A percentile compares a stretch with the other conserved stretches of the same genome.
phyloP scores from a whole-genome alignment of 2,888 invertebrate genomes.

The Chaitophorus viminalis region DNA sequence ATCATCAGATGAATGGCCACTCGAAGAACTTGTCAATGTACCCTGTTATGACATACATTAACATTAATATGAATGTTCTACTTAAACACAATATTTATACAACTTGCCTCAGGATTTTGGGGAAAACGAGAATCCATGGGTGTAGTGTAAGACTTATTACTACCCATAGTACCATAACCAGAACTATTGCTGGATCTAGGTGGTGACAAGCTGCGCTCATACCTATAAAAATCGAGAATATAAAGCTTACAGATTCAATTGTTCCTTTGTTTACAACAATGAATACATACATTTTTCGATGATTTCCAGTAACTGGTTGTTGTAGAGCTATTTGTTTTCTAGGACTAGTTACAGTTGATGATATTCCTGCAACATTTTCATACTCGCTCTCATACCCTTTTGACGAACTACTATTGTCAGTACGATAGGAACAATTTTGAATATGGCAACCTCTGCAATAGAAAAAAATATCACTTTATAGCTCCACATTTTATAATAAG shows the following conservation, averaged over 20 bases:
- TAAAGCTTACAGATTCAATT: neutral
- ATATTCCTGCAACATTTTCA: slow-evolving; percentile 55
- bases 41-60: slow-evolving; percentile 68
- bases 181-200: slow-evolving; percentile 85
- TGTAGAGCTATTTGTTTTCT: slow-evolving; percentile 68
- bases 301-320: slow-evolving; percentile 72
- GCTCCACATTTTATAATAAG: neutral
- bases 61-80: neutral
- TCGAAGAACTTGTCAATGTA: slow-evolving; percentile 74
- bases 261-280: neutral
- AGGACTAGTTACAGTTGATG: slow-evolving; percentile 69
- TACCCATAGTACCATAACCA: slow-evolving; percentile 82
- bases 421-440: slow-evolving; percentile 73
- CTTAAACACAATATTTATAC: neutral
- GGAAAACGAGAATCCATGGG: slow-evolving; percentile 67
- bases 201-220: slow-evolving; percentile 80
- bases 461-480: neutral
- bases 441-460: slow-evolving; percentile 72
- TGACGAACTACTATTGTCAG: slow-evolving; percentile 70
- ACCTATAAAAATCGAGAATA: slow-evolving; percentile 66
- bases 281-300: slow-evolving; percentile 71
- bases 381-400: slow-evolving; percentile 76
- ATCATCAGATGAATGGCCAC: slow-evolving; percentile 74
- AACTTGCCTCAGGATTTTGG: slow-evolving; percentile 68
- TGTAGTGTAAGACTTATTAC: slow-evolving; percentile 68